Percentiles rank a stretch among this genome's conserved stretches.
These are phyloP conservation scores for Alsophila aescularia DNA, from an alignment of 2,888 invertebrate genomes.

Conservation along the genomic window DNA sequence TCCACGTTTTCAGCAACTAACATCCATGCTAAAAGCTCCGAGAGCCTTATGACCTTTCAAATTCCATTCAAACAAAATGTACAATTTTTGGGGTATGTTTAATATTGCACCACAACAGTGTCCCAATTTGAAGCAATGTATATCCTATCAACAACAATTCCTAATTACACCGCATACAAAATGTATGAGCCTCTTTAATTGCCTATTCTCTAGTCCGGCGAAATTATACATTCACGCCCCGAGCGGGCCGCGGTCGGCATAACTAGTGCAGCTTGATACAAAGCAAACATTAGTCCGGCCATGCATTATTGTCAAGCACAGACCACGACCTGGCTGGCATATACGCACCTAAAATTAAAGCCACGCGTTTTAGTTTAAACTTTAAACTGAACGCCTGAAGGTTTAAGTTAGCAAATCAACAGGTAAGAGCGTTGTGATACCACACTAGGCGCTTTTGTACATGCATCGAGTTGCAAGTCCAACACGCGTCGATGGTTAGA, in stretches of 20 bases:
- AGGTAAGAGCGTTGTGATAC: neutral
- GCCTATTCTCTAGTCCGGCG: slow-evolving; percentile 66
- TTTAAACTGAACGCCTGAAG: neutral
- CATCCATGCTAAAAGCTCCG: too few species aligned
- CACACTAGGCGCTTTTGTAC: slow-evolving; percentile 42
- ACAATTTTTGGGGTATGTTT: too few species aligned
- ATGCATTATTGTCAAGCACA: slow-evolving; percentile 84
- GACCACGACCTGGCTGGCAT: slow-evolving; percentile 49
- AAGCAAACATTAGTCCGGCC: slow-evolving; percentile 83
- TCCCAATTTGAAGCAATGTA: neutral
- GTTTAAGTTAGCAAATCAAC: slow-evolving; percentile 4
- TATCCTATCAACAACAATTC: slow-evolving; percentile 20
- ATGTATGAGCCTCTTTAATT: slow-evolving; percentile 80
- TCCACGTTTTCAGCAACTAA: too few species aligned
- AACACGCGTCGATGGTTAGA: slow-evolving; percentile 73
- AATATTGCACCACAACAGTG: neutral
- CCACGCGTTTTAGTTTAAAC: slow-evolving; percentile 17
- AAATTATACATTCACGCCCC: slow-evolving; percentile 82
- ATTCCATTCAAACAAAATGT: too few species aligned
- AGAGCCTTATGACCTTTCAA: too few species aligned
- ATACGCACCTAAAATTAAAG: slow-evolving; percentile 40
- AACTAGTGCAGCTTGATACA: slow-evolving; percentile 79
- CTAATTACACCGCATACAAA: slow-evolving; percentile 66
- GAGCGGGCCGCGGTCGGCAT: slow-evolving; percentile 73
- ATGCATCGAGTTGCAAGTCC: slow-evolving; percentile 75